Evolutionary conservation across 64 coral and sea anemone genomes (phyloP).

Genomic region (Dendronephthya gigantea): DNA sequence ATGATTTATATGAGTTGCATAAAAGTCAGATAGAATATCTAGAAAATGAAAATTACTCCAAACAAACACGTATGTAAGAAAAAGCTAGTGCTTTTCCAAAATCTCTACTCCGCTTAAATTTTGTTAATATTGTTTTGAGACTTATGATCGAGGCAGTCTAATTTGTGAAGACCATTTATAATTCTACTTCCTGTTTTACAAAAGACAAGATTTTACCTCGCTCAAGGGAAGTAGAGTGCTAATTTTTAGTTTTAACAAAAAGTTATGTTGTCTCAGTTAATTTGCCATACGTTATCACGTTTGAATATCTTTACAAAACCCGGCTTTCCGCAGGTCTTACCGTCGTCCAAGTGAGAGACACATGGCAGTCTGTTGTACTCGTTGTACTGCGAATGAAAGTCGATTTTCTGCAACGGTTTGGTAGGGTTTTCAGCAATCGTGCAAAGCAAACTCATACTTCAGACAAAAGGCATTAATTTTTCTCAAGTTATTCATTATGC

Average conservation of each 20-base stretch:
- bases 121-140: too few relatives aligned
- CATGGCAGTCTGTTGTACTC: conserved; percentile 5
- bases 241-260: neutral
- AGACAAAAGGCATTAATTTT: neutral
- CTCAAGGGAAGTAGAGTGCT: neutral
- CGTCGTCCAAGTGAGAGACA: conserved; percentile 6
- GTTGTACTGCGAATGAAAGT: neutral
- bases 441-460: neutral
- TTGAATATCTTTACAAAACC: neutral
- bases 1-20: neutral
- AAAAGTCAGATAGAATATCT: too few relatives aligned
- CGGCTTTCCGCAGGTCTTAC: neutral
- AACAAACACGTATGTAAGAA: too few relatives aligned
- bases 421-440: neutral
- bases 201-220: neutral
- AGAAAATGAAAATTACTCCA: too few relatives aligned
- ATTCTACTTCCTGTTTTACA: neutral
- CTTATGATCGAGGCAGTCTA: too few relatives aligned
- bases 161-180: too few relatives aligned
- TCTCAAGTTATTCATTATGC: neutral
- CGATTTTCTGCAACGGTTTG: neutral
- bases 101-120: too few relatives aligned
- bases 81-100: too few relatives aligned
- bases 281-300: neutral
- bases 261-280: neutral